Conservation (phyloP, 2,113 vertebrate species). For the Lethenteron reissneri region DNA sequence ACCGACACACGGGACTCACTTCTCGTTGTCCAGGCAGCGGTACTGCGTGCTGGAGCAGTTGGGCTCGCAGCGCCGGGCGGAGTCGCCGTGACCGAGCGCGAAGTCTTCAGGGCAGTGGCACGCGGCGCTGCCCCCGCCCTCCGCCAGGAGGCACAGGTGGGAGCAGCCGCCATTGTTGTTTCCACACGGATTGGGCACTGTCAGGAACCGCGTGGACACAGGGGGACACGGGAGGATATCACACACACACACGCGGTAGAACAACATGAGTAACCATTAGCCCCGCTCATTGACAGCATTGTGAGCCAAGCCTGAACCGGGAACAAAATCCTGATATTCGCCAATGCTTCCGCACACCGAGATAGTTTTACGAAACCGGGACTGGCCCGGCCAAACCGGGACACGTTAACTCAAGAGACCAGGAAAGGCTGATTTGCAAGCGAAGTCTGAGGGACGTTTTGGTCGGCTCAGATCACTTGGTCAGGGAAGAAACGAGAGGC, state of each 20-base stretch:
- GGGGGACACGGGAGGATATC: background rate
- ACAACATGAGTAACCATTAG: background rate
- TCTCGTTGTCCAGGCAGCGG: constrained; percentile 30
- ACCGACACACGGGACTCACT: constrained; percentile 13
- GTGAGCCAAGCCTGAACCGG: background rate
- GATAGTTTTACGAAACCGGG: no score
- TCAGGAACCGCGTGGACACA: background rate
- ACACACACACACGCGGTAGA: background rate
- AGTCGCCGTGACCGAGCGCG: constrained; percentile 18
- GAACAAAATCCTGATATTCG: background rate
- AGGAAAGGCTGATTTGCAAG: no score
- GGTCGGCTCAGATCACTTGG: no score
- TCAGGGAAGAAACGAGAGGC: no score
- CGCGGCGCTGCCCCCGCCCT: constrained; percentile 18
- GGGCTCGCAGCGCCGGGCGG: constrained; percentile 24
- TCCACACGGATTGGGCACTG: constrained; percentile 20
- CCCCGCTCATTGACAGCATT: background rate
- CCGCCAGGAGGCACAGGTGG: constrained; percentile 25
- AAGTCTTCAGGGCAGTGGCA: constrained; percentile 28
- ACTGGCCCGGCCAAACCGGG: no score
- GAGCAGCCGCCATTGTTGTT: constrained; percentile 21
- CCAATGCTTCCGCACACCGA: no score
- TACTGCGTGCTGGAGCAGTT: constrained; percentile 33
- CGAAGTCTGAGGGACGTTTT: no score
- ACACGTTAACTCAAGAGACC: no score